Evolutionary conservation across 2,888 invertebrate genomes (phyloP).

Genomic region (Hirtodrosophila duncani): DNA sequence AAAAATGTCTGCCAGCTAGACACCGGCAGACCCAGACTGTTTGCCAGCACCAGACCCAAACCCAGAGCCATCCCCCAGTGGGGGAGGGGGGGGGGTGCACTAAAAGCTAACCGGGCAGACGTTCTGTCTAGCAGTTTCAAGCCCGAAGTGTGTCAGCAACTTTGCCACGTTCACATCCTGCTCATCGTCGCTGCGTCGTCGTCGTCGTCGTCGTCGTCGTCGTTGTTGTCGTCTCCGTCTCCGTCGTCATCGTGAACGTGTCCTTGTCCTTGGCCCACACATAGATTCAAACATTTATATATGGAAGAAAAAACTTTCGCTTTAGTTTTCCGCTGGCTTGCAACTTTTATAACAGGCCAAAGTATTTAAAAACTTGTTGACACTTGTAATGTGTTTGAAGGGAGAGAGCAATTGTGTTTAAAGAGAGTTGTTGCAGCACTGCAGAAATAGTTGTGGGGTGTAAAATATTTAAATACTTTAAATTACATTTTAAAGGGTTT

Average conservation of each 20-base stretch:
- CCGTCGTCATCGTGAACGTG: conserved; percentile 52
- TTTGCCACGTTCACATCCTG: conserved; percentile 61
- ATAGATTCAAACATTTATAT: conserved; percentile 34
- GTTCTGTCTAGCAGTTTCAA: conserved; percentile 64
- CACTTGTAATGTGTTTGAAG: too few species aligned
- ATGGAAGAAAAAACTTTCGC: conserved; percentile 50
- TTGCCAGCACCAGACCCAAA: too few species aligned
- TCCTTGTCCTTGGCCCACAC: conserved; percentile 71
- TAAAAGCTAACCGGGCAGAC: conserved; percentile 47
- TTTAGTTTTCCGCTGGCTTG: conserved; percentile 62
- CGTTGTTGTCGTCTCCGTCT: conserved; percentile 8
- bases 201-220: too few species aligned
- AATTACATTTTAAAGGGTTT: too few species aligned
- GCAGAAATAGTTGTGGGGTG: too few species aligned
- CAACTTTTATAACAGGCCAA: conserved; percentile 46
- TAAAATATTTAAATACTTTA: too few species aligned
- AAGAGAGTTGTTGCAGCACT: too few species aligned
- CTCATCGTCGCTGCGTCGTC: too few species aligned
- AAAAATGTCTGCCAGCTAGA: conserved; percentile 69
- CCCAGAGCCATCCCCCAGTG: background rate
- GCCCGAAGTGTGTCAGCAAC: conserved; percentile 71
- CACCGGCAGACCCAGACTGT: conserved; percentile 37
- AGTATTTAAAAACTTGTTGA: conserved; percentile 43
- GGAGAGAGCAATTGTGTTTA: too few species aligned
- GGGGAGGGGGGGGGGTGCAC: background rate